Evolutionary conservation across 2,888 invertebrate genomes (phyloP).

Genomic region (Esperia sulphurella): DNA sequence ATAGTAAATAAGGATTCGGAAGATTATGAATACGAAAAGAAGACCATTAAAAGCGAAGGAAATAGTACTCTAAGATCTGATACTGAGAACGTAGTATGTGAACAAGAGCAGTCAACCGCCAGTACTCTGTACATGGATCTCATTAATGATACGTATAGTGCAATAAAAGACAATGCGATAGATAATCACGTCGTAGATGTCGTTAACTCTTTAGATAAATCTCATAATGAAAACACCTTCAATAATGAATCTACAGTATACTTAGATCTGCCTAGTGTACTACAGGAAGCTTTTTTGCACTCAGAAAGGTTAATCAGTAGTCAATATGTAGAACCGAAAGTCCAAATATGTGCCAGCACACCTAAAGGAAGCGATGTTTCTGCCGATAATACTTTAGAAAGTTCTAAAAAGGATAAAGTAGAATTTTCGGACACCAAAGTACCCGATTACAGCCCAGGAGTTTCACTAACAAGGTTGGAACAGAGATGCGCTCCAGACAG

Average conservation of each 20-base stretch:
- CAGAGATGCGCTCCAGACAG: slow-evolving; percentile 50
- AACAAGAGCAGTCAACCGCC: slow-evolving; percentile 28
- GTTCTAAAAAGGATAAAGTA: slow-evolving; percentile 27
- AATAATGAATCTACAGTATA: slow-evolving; percentile 63
- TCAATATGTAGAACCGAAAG: slow-evolving; percentile 24
- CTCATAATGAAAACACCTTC: slow-evolving; percentile 21
- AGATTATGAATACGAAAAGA: slow-evolving; percentile 3
- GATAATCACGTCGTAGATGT: slow-evolving; percentile 30
- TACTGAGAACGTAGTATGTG: slow-evolving; percentile 16
- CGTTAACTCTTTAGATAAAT: slow-evolving; percentile 32
- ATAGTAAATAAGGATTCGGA: slow-evolving; percentile 7
- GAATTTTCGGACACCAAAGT: slow-evolving; percentile 40
- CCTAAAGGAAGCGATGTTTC: slow-evolving; percentile 55
- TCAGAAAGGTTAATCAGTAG: slow-evolving; percentile 45
- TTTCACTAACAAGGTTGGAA: slow-evolving; percentile 45
- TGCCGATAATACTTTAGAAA: slow-evolving; percentile 38
- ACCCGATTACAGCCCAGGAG: slow-evolving; percentile 37
- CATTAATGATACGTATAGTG: slow-evolving; percentile 47
- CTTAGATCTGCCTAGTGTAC: slow-evolving; percentile 61
- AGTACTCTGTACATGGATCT: slow-evolving; percentile 65
- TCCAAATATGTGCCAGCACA: slow-evolving; percentile 49
- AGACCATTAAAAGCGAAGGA: neutral
- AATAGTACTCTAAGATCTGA: slow-evolving; percentile 27
- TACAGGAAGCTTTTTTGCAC: slow-evolving; percentile 53
- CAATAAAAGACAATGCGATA: slow-evolving; percentile 34